Evolutionary conservation across 2,113 vertebrate species (phyloP).

Genomic region (Sciurus niger): DNA sequence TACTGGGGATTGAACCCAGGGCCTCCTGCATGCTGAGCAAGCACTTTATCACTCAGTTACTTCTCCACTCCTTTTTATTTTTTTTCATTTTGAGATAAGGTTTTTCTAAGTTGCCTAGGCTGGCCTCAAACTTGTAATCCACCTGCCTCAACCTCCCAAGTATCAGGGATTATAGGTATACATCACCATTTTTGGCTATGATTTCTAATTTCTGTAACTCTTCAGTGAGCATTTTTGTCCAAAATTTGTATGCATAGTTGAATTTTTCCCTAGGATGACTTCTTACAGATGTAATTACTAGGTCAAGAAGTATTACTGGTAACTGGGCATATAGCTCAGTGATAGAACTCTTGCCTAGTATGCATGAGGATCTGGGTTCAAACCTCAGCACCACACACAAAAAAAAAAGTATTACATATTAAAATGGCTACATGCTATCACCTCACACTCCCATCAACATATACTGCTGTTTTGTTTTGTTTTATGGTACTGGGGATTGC

Average conservation of each 20-base stretch:
- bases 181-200: background rate
- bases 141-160: too few species aligned
- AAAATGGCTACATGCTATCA: background rate
- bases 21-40: too few species aligned
- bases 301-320: background rate
- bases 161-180: too few species aligned
- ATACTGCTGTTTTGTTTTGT: background rate
- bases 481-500: background rate
- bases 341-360: background rate
- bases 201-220: slow-evolving; percentile 39
- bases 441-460: background rate
- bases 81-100: too few species aligned
- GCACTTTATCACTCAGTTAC: too few species aligned
- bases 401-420: background rate
- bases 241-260: background rate
- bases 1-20: too few species aligned
- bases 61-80: too few species aligned
- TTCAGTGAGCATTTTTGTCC: background rate
- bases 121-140: too few species aligned
- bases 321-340: background rate
- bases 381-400: too few species aligned
- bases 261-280: slow-evolving; percentile 22
- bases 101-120: too few species aligned
- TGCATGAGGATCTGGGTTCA: background rate
- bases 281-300: background rate